Base-by-base conservation (phyloP, 2,888 invertebrate genomes). In the Neoitamus cyanurus region DNA sequence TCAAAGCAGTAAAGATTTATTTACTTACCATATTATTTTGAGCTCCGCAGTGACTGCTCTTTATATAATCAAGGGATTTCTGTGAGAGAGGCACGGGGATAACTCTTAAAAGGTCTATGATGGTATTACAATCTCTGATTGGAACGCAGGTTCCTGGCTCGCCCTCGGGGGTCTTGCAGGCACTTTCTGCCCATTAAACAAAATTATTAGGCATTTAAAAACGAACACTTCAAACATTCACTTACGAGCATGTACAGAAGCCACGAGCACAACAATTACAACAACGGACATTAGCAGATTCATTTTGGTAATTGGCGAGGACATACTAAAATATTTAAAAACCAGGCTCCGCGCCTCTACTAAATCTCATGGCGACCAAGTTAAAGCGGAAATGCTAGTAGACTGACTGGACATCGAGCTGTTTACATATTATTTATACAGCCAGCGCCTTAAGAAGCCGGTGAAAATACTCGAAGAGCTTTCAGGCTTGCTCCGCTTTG, bases 131-230 rank as follows among this genome's bases (percentile, higher is more conserved):
- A 11, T 82, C 58, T 31, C 37, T 20, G 15, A 84, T 31, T 42
- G 68, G 72, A 3, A 86, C 80, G 73, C 86, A 86, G 6, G 15
- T 1, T 25, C 85, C 86, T 36, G 36, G n/a, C 48, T 84, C 80
- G 31, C 58, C 20, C 28, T 31, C 34, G 20, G 86, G 84, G 20
- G 86, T 86, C 77, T 5, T 80, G 48, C 86, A 86, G 20, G 28
- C 20, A 84, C 31, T 48, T 28, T 78, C 78, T 78, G 30, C 3
- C 30, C 46, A 30, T 34, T 3, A 34, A 34, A 34, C 34, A 34
- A 46, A 42, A 70, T 13, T 28, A 70, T 3, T 3, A 7, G 25
- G 5, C 2, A 70, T 7, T 20, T 42, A 36, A 78, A 34, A 34
- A 34, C 34, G 7, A 42, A 25, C 77, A 77, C 77, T 6, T 77